Evolutionary conservation across 2,113 vertebrate genomes (phyloP), one percentile per base, ranked within the genome.

Genomic region (Sorex fumeus): DNA sequence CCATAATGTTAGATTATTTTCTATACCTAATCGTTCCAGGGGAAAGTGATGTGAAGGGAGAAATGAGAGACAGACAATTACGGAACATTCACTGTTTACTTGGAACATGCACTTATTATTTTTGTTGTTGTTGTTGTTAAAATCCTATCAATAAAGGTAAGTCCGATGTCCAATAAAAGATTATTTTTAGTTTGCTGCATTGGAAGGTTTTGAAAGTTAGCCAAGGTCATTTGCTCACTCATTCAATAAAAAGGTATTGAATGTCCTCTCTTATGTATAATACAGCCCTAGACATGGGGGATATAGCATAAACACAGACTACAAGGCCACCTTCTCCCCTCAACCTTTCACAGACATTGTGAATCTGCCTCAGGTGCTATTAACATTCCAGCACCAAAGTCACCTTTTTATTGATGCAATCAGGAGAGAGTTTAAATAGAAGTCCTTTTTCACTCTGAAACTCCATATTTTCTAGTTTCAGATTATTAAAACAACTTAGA

Each of bases 101-200:
- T 81, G 62, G 30, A 90, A 57, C 60, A 10, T 81, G 8, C 19
- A 23, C 57, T 60, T 19, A 60, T 60, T 21, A 21, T 60, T 60
- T 21, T 60, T 60, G 3, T 60, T 60, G 47, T 13, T 50, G 8
- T 60, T 60, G 7, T 80, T 75, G n/a, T 72, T 90, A 40, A 74
- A 92, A 77, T 60, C 3, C 32, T 50, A 9, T 16, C 25, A 88
- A 74, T 88, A 84, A 88, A 80, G 60, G 74, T 57, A 60, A 60
- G 57, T 60, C 13, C 18, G 57, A 19, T 60, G 18, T 60, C 53
- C 76, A 32, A 18, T 77, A n/a, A 3, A 67, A 71, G 82, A 40
- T 66, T 72, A 62, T 18, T 86, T 15, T 53, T 53, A 53, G 21
- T 64, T 66, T 86, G 30, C 66, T 36, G 16, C 43, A 2, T 62